Evolutionary conservation across 2,113 vertebrate species (phyloP).

Genomic region (Oryzias javanicus): DNA sequence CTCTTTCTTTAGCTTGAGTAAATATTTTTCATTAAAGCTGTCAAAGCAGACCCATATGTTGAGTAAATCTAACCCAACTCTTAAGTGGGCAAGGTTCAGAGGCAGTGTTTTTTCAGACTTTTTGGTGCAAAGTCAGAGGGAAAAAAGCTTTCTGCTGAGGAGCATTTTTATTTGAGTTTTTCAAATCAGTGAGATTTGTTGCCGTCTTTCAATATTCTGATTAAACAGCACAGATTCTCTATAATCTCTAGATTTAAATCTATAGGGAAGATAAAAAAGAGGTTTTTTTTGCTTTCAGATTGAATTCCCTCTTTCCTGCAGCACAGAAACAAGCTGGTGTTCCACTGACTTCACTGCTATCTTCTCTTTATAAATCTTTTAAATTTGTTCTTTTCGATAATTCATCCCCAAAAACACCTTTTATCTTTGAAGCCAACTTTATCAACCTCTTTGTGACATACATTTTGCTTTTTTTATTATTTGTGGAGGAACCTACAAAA

Average conservation of each 20-base stretch:
- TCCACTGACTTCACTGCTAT: background rate
- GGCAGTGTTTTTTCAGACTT: constrained; percentile 26
- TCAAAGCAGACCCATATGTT: constrained; percentile 13
- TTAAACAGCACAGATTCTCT: background rate
- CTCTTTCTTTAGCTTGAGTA: constrained; percentile 38
- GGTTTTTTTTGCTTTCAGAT: background rate
- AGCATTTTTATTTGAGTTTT: constrained; percentile 1
- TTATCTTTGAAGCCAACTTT: background rate
- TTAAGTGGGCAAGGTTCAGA: constrained; percentile 40
- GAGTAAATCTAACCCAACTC: constrained; percentile 52
- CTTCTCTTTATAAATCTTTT: background rate
- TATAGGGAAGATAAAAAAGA: background rate
- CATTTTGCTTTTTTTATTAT: no score
- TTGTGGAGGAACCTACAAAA: no score
- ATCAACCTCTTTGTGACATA: background rate
- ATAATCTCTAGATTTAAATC: background rate
- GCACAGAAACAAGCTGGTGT: background rate
- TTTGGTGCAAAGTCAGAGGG: background rate
- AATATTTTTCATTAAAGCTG: constrained; percentile 58
- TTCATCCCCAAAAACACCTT: background rate
- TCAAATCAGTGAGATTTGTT: background rate
- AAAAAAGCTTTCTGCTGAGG: background rate
- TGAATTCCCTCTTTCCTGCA: background rate
- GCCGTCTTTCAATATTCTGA: background rate
- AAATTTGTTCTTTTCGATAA: background rate